phyloP scores from a whole-genome alignment of 37 sponge, comb jelly and placozoan species.

The Theonella swinhoei region DNA sequence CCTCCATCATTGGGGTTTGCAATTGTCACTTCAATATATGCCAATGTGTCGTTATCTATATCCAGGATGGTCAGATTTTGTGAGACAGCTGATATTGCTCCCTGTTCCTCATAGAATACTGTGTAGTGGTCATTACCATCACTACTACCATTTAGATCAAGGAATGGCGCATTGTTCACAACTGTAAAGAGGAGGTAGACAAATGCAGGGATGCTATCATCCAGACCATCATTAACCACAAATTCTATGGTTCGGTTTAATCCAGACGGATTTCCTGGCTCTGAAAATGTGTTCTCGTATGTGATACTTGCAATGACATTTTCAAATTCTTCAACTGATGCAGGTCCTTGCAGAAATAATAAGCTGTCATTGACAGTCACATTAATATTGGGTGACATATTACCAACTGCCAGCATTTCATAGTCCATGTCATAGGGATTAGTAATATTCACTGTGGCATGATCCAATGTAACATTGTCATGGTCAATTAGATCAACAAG shows the following conservation, averaged over 20 bases:
- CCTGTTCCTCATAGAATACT: slow-evolving; percentile 73
- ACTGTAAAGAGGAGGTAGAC: slow-evolving; percentile 65
- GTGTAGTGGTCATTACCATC: slow-evolving; percentile 56
- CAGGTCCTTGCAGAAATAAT: slow-evolving; percentile 78
- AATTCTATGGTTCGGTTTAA: slow-evolving; percentile 57
- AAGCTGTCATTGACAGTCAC: not conserved
- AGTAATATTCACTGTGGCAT: slow-evolving; percentile 46
- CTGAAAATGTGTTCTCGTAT: slow-evolving; percentile 69
- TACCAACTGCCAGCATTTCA: slow-evolving; percentile 67
- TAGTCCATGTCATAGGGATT: slow-evolving; percentile 60
- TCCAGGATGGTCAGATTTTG: slow-evolving; percentile 51
- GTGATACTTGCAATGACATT: slow-evolving; percentile 64
- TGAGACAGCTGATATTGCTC: slow-evolving; percentile 61
- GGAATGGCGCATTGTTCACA: slow-evolving; percentile 75
- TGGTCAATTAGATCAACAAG: slow-evolving; percentile 70
- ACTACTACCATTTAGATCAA: slow-evolving; percentile 77
- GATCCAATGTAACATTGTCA: slow-evolving; percentile 50
- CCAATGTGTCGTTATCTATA: slow-evolving; percentile 80
- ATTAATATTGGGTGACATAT: slow-evolving; percentile 41
- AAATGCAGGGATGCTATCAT: slow-evolving; percentile 68
- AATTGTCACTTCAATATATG: slow-evolving; percentile 60
- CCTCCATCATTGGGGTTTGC: slow-evolving; percentile 55
- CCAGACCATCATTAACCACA: slow-evolving; percentile 73
- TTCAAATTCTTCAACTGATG: slow-evolving; percentile 60
- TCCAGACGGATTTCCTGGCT: slow-evolving; percentile 70